These are phyloP conservation scores for Drosophila paranaensis DNA, from an alignment of 2,888 invertebrate genomes.

Conservation along the genomic window DNA sequence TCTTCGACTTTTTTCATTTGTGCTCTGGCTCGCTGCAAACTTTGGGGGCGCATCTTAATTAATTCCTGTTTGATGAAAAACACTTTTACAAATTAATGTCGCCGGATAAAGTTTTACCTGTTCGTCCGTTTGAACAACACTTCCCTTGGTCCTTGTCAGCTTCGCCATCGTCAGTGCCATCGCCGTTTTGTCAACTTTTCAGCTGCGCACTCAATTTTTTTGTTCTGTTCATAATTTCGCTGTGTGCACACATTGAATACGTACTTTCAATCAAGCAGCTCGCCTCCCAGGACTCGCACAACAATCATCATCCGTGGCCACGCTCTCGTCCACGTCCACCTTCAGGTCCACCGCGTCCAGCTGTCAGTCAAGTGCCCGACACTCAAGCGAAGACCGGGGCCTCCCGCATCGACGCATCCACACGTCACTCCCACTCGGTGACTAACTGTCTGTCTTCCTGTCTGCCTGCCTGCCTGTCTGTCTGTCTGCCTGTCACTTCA, in stretches of 20 bases:
- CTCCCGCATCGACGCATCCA: slow-evolving; percentile 32
- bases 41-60: slow-evolving; percentile 80
- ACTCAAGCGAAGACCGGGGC: slow-evolving; percentile 51
- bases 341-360: slow-evolving; percentile 59
- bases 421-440: slow-evolving; percentile 64
- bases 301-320: slow-evolving; percentile 44
- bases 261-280: slow-evolving; percentile 79
- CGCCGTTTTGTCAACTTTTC: slow-evolving; percentile 77
- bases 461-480: slow-evolving; percentile 1
- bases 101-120: slow-evolving; percentile 74
- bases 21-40: slow-evolving; percentile 17
- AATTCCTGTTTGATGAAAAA: slow-evolving; percentile 84
- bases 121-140: slow-evolving; percentile 30
- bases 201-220: slow-evolving; percentile 61
- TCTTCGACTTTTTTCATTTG: not conserved
- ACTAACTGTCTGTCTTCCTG: slow-evolving; percentile 49
- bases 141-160: slow-evolving; percentile 44
- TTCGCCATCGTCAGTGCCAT: not conserved
- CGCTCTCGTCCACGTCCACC: slow-evolving; percentile 46
- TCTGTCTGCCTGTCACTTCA: slow-evolving; percentile 57
- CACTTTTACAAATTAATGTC: slow-evolving; percentile 78
- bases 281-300: slow-evolving; percentile 40
- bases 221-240: slow-evolving; percentile 68
- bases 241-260: slow-evolving; percentile 71
- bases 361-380: slow-evolving; percentile 75